Evolutionary conservation across 2,113 vertebrate genomes (phyloP).

Genomic region (Lota lota): DNA sequence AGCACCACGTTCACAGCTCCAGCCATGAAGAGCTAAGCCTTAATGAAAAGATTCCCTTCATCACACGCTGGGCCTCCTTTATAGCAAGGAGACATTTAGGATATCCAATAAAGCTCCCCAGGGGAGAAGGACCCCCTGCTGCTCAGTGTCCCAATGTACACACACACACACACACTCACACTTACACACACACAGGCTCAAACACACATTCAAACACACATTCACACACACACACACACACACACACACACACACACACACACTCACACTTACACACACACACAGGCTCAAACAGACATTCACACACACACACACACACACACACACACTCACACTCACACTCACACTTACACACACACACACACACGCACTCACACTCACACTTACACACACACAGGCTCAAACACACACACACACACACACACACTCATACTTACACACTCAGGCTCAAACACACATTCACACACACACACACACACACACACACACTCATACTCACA

Average conservation of each 20-base stretch:
- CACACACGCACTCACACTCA: not conserved
- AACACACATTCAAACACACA: too few relatives aligned
- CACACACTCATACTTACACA: not conserved
- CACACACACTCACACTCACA: not conserved
- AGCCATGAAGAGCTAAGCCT: too few relatives aligned
- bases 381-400: not conserved
- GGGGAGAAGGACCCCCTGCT: too few relatives aligned
- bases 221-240: constrained; percentile 2
- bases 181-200: not conserved
- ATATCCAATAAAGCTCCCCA: too few relatives aligned
- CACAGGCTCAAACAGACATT: not conserved
- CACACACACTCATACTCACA: too few relatives aligned
- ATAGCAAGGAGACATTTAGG: too few relatives aligned
- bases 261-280: not conserved
- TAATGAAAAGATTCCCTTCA: too few relatives aligned
- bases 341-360: not conserved
- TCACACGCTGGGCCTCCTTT: too few relatives aligned
- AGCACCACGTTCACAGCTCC: too few relatives aligned
- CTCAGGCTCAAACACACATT: not conserved
- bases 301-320: constrained; percentile 4
- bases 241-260: not conserved
- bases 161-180: too few relatives aligned
- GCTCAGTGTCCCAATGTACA: too few relatives aligned
- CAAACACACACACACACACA: too few relatives aligned
- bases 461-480: not conserved